Evolutionary conservation across 2,888 invertebrate species (phyloP).

Genomic region (Nomada goodeniana): DNA sequence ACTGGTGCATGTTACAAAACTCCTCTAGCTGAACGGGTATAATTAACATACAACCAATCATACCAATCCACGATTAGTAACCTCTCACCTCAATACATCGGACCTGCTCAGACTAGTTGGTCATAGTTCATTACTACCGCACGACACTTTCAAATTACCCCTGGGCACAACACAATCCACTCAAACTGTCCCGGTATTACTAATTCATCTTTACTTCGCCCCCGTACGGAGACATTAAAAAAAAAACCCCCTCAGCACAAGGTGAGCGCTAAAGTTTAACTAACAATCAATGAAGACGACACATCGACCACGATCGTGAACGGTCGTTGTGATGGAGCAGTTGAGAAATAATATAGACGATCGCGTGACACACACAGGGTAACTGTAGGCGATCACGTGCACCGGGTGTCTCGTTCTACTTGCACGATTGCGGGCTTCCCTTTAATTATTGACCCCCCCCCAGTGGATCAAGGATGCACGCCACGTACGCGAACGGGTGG

Average conservation of each 20-base stretch:
- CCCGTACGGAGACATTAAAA: neutral
- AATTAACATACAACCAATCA: no score
- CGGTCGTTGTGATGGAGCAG: neutral
- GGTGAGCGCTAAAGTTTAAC: neutral
- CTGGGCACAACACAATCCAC: no score
- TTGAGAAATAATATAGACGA: conserved; percentile 19
- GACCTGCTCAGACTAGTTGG: no score
- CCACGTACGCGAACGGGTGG: conserved; percentile 17
- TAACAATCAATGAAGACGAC: no score
- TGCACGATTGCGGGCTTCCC: conserved; percentile 41
- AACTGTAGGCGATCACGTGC: conserved; percentile 48
- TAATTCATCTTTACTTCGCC: neutral
- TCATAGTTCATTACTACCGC: no score
- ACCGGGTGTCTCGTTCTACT: conserved; percentile 45
- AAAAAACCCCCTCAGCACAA: neutral
- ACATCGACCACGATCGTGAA: neutral
- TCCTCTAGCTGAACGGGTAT: no score
- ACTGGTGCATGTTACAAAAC: no score
- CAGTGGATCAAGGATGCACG: conserved; percentile 45
- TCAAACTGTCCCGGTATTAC: no score
- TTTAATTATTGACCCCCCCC: conserved; percentile 55
- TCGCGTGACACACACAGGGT: conserved; percentile 58
- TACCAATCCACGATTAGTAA: no score
- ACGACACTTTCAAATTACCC: no score
- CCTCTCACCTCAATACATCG: no score